These are phyloP conservation scores for Brachylomia viminalis DNA, from an alignment of 2,888 invertebrate species.

Conservation along the genomic window DNA sequence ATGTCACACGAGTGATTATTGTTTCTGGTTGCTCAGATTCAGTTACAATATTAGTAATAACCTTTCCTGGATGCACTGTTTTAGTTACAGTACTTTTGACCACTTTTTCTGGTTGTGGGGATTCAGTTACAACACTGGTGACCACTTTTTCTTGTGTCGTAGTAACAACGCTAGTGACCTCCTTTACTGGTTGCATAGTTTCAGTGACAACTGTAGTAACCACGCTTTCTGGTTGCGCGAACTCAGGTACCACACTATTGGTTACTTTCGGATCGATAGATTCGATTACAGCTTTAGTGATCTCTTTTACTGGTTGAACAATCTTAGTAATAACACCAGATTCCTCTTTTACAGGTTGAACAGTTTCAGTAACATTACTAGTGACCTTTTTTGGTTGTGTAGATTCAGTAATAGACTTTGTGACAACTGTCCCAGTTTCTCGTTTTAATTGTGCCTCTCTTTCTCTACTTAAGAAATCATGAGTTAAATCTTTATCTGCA, in stretches of 20 bases:
- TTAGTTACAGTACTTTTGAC: slow-evolving; percentile 11
- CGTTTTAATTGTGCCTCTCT: slow-evolving; percentile 83
- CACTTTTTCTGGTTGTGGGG: slow-evolving; percentile 48
- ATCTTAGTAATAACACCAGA: slow-evolving; percentile 10
- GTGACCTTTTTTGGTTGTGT: slow-evolving; percentile 47
- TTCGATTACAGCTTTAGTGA: slow-evolving; percentile 23
- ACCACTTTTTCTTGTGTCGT: slow-evolving; percentile 55
- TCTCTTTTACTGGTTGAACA: slow-evolving; percentile 23
- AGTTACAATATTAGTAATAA: slow-evolving; percentile 7
- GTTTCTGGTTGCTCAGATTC: slow-evolving; percentile 31
- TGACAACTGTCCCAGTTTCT: slow-evolving; percentile 69
- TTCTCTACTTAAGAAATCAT: slow-evolving; percentile 82
- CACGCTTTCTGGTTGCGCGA: slow-evolving; percentile 8
- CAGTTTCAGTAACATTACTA: slow-evolving; percentile 16
- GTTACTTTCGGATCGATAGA: slow-evolving; percentile 2
- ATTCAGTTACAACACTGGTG: slow-evolving; percentile 13
- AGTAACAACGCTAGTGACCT: neutral
- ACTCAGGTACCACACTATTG: neutral
- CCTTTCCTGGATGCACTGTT: slow-evolving; percentile 15
- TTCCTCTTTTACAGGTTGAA: slow-evolving; percentile 56
- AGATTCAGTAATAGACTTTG: slow-evolving; percentile 31
- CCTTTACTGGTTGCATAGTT: slow-evolving; percentile 51
- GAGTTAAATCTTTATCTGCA: slow-evolving; percentile 78
- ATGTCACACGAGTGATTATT: slow-evolving; percentile 17
- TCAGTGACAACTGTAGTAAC: slow-evolving; percentile 39